phyloP scores from a whole-genome alignment of 2,113 vertebrate species.

The Butorides virescens region DNA sequence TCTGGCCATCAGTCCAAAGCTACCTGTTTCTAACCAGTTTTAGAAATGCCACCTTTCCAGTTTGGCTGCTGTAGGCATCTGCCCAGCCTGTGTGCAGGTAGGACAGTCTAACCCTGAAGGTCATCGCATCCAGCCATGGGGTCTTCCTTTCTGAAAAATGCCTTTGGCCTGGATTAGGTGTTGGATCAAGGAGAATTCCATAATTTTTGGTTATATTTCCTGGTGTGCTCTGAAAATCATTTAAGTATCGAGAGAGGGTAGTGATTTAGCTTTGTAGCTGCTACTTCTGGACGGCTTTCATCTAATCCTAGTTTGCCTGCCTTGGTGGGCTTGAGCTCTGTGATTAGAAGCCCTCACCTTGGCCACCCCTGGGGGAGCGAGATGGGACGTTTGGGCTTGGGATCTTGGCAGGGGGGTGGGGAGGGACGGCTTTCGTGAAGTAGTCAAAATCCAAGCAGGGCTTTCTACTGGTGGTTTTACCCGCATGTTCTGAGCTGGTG shows the following conservation, averaged over 20 bases:
- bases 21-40: not conserved
- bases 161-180: not conserved
- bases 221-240: not conserved
- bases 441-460: not conserved
- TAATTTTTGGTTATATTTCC: not conserved
- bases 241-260: not conserved
- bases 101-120: not conserved
- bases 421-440: not conserved
- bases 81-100: not conserved
- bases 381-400: not conserved
- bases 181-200: not conserved
- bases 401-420: not conserved
- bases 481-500: not conserved
- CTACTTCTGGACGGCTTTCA: not conserved
- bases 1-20: not conserved
- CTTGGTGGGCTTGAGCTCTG: not conserved
- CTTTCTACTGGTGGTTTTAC: not conserved
- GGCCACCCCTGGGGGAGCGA: too few species aligned
- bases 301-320: not conserved
- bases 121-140: not conserved
- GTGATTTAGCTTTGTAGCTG: not conserved
- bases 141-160: not conserved
- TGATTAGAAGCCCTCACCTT: not conserved
- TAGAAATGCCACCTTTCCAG: not conserved
- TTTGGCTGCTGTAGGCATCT: not conserved